Base-by-base conservation (phyloP, 2,888 invertebrate species). In the Stratiomys singularior region DNA sequence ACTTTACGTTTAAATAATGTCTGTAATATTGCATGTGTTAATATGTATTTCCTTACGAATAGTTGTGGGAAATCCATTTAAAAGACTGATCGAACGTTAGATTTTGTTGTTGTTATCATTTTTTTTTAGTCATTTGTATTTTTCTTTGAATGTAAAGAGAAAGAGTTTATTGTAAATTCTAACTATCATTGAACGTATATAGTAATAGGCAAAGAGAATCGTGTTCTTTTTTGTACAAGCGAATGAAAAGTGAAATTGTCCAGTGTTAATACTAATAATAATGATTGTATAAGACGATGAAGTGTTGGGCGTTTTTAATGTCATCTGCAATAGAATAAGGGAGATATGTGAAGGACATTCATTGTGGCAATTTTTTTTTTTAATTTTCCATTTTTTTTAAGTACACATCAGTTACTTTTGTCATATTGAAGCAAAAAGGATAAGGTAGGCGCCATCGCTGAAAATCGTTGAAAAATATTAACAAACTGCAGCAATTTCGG, bases 71-170 rank as follows among this genome's bases (percentile, higher is more conserved):
- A 52, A 52, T 27, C 15, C 15, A 47, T 69, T 23, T 52, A 72
- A 52, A 72, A 78, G 76, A 78, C 78, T 78, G 78, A 78, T 67
- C 67, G 47, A 78, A 63, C 60, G 76, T 60, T 72, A 72, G 71
- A 60, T 60, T 60, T 1, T 60, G 60, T 23, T 18, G 18, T 52
- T 25, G 60, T 60, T 25, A 60, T 23, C 18, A 60, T 60, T 60
- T 18, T 60, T 60, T 18, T 25, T 60, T 60, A 60, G 25, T 60
- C 60, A 25, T 60, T 60, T 60, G 15, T 18, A n/a, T n/a, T n/a
- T n/a, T 60, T 18, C 23, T 60, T 60, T 21, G 5, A 60, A 23
- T 52, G 15, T 13, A 13, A 52, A 52, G 15, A 9, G 52, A 13
- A n/a, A n/a, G 15, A 52, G 15, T 52, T 7, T 52, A 52, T 52